Conservation (phyloP, 2,888 invertebrate species). For the Drosophila mettleri region DNA sequence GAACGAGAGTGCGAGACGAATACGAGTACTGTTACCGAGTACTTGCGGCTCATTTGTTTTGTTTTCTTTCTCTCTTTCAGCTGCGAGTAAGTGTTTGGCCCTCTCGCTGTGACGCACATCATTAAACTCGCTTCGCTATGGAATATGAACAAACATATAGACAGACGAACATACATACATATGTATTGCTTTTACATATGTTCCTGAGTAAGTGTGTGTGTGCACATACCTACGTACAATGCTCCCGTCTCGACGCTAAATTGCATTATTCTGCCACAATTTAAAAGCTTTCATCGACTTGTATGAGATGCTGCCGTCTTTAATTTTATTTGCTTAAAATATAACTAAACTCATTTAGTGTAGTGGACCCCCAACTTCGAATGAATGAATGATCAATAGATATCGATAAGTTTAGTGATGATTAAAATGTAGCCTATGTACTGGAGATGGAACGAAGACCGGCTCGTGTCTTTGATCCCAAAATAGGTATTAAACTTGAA, state of each 20-base stretch:
- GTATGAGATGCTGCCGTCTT: neutral
- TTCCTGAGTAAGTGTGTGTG: constrained; percentile 4
- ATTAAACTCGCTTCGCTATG: constrained; percentile 23
- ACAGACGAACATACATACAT: neutral
- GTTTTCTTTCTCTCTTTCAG: constrained; percentile 8
- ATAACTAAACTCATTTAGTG: neutral
- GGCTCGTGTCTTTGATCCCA: neutral
- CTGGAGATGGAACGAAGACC: neutral
- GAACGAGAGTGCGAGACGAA: neutral
- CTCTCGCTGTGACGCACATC: constrained; percentile 45
- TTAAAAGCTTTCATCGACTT: constrained; percentile 38
- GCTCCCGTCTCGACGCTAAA: constrained; percentile 25
- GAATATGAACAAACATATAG: constrained; percentile 6
- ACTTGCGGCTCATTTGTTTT: constrained; percentile 23
- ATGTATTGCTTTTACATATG: neutral
- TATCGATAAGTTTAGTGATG: constrained; percentile 1
- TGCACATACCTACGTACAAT: constrained; percentile 37
- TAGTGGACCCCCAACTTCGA: neutral
- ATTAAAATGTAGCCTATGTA: neutral
- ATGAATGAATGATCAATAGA: neutral
- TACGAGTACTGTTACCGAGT: constrained; percentile 7
- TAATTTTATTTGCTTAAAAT: constrained; percentile 1
- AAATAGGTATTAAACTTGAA: neutral
- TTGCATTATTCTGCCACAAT: constrained; percentile 56
- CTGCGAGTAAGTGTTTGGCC: constrained; percentile 11